phyloP scores from a whole-genome alignment of 2,888 invertebrate species.

The Lithophane semibrunnea region DNA sequence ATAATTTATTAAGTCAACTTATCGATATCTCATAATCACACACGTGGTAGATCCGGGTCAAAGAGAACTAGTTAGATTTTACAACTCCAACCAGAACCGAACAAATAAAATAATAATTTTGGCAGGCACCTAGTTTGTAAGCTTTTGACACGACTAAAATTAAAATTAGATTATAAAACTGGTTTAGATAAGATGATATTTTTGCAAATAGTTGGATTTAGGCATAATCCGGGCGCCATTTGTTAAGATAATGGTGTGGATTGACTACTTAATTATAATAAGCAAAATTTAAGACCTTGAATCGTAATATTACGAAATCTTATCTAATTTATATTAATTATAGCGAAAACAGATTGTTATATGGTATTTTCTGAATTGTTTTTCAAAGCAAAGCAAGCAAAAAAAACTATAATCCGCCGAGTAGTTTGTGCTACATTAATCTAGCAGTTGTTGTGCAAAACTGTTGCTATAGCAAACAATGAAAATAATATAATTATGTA shows the following conservation, averaged over 20 bases:
- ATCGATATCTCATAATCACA: slow-evolving; percentile 60
- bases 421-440: slow-evolving; percentile 45
- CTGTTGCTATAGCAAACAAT: slow-evolving; percentile 60
- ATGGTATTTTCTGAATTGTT: slow-evolving; percentile 13
- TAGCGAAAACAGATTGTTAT: slow-evolving; percentile 17
- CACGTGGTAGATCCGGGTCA: slow-evolving; percentile 86
- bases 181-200: slow-evolving; percentile 39
- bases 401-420: slow-evolving; percentile 27
- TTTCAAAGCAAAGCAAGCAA: slow-evolving; percentile 38
- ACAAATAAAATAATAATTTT: slow-evolving; percentile 67
- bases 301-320: slow-evolving; percentile 45
- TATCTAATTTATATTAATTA: slow-evolving; percentile 25
- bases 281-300: slow-evolving; percentile 54
- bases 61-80: slow-evolving; percentile 81
- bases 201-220: slow-evolving; percentile 44
- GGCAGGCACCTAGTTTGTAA: slow-evolving; percentile 61
- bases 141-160: slow-evolving; percentile 64
- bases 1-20: slow-evolving; percentile 43
- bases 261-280: slow-evolving; percentile 47
- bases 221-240: slow-evolving; percentile 40
- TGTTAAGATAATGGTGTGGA: slow-evolving; percentile 49
- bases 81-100: slow-evolving; percentile 68
- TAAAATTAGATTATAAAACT: slow-evolving; percentile 55
- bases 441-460: slow-evolving; percentile 57
- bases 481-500: slow-evolving; percentile 61